These are phyloP conservation scores for Zophobas atratus DNA, from an alignment of 1,140 invertebrate genomes.

Conservation along the genomic window DNA sequence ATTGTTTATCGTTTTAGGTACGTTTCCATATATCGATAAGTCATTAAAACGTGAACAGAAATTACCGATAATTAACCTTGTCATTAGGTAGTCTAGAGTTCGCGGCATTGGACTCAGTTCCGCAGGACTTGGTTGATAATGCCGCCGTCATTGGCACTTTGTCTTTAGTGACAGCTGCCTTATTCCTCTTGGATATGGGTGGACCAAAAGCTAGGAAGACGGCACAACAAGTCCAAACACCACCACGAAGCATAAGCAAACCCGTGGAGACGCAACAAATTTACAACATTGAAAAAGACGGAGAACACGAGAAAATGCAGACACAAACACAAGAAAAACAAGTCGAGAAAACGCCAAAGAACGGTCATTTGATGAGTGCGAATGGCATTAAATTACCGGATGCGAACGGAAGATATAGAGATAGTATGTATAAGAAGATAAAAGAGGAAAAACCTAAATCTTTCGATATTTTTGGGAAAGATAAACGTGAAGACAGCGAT, in stretches of 20 bases:
- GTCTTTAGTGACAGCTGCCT: conserved; percentile 77
- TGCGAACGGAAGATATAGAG: conserved; percentile 64
- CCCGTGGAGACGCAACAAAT: conserved; percentile 51
- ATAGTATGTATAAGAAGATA: conserved; percentile 58
- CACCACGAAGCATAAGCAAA: conserved; percentile 10
- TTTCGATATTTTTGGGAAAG: conserved; percentile 52
- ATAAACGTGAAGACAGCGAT: conserved; percentile 50
- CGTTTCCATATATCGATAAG: conserved; percentile 40
- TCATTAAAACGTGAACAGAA: neutral
- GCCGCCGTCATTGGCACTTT: conserved; percentile 79
- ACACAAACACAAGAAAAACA: conserved; percentile 67
- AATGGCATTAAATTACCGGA: conserved; percentile 49
- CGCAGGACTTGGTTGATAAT: conserved; percentile 77
- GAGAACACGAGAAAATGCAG: conserved; percentile 62
- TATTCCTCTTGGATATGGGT: conserved; percentile 79
- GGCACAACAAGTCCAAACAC: conserved; percentile 34
- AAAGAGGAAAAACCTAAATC: conserved; percentile 50
- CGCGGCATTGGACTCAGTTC: conserved; percentile 80
- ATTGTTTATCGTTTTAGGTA: conserved; percentile 78
- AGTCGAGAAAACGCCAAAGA: conserved; percentile 16
- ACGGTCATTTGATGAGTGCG: conserved; percentile 21
- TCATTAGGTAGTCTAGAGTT: conserved; percentile 74
- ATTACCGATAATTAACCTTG: conserved; percentile 22
- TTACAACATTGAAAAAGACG: conserved; percentile 56
- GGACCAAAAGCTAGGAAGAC: conserved; percentile 67